Percentiles rank a stretch among this genome's conserved stretches.
Evolutionary conservation across 2,797 vertebrate species (phyloP).

Genomic region (Paramormyrops hopkinsi): DNA sequence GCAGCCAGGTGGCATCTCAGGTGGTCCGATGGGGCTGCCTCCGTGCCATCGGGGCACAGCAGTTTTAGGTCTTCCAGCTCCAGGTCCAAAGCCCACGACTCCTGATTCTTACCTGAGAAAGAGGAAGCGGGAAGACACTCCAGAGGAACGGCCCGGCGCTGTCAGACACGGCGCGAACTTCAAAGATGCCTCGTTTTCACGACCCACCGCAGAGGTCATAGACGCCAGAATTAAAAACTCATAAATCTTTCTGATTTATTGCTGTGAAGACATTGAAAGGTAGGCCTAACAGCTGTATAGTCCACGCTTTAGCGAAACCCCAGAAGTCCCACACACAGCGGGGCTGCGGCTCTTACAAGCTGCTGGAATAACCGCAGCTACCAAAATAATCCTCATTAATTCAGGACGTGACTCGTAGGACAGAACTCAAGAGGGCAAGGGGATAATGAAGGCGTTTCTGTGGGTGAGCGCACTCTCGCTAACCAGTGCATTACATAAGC

Average conservation of each 20-base stretch:
- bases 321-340: neutral
- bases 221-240: neutral
- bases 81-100: conserved; percentile 71
- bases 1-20: conserved; percentile 63
- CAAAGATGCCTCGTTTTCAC: neutral
- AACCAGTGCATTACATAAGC: conserved; percentile 16
- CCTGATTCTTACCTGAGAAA: conserved; percentile 63
- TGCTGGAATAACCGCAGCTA: conserved; percentile 43
- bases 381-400: conserved; percentile 60
- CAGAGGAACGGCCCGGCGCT: neutral
- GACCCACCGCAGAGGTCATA: neutral
- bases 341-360: conserved; percentile 32
- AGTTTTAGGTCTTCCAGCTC: conserved; percentile 72
- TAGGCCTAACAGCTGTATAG: neutral
- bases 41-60: conserved; percentile 65
- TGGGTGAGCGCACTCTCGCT: conserved; percentile 35
- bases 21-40: conserved; percentile 52
- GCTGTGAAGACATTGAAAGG: neutral
- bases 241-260: neutral
- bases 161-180: neutral
- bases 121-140: neutral
- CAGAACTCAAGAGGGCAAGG: conserved; percentile 47
- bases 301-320: neutral
- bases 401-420: conserved; percentile 52
- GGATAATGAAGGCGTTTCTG: conserved; percentile 40